Conservation (phyloP, 2,797 vertebrate genomes). For the Etheostoma perlongum region DNA sequence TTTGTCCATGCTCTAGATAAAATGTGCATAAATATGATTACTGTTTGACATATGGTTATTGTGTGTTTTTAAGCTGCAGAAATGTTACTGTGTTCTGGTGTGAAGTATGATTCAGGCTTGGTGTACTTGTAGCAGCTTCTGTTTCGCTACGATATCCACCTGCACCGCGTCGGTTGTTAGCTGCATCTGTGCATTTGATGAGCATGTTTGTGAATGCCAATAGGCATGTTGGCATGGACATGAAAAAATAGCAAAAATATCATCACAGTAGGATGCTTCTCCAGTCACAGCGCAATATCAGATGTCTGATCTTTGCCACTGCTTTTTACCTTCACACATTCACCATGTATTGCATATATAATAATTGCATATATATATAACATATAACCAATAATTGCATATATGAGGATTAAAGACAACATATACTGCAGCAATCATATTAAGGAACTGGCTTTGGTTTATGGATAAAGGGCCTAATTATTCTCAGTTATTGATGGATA, state of each 20-base stretch:
- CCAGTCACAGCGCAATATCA: conserved; percentile 33
- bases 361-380: too few relatives aligned
- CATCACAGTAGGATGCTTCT: conserved; percentile 45
- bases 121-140: conserved; percentile 32
- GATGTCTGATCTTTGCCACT: conserved; percentile 46
- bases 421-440: conserved; percentile 41
- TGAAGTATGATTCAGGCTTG: neutral
- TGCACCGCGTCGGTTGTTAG: conserved; percentile 39
- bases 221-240: conserved; percentile 39
- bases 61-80: neutral
- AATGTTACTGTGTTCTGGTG: neutral
- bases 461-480: conserved; percentile 43
- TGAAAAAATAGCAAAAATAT: conserved; percentile 24
- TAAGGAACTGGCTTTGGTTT: conserved; percentile 35
- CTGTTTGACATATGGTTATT: neutral
- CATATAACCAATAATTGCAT: too few relatives aligned
- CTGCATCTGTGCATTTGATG: conserved; percentile 52
- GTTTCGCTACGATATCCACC: conserved; percentile 47
- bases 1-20: neutral
- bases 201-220: conserved; percentile 52
- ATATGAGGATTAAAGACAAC: conserved; percentile 41
- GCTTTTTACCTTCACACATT: conserved; percentile 31
- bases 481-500: conserved; percentile 32
- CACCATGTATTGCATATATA: conserved; percentile 41
- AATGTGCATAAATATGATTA: conserved; percentile 1